Base-by-base conservation (phyloP, 2,888 invertebrate species). In the Coelogynopora nodosa region DNA sequence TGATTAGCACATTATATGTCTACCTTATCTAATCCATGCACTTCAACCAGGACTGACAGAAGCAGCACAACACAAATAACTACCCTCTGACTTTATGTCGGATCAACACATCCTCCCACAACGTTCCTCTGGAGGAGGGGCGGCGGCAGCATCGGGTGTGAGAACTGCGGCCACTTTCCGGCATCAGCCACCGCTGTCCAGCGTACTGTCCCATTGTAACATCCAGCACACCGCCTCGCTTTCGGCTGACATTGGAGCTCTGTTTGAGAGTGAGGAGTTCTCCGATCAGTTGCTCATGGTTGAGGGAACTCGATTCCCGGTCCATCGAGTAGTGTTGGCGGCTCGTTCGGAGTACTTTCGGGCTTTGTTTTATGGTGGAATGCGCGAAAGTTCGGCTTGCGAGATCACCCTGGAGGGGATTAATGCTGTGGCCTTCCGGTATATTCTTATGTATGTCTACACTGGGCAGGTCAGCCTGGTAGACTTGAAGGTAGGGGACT, bases 331-430 rank as follows among this genome's bases (percentile, higher is more conserved):
- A 0, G 96, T 99, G 89, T 93, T 99, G 86, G 98, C 98, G 0
- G 96, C 97, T 30, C 94, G 98, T 90, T 97, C 97, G 91, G 96
- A 97, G 90, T 99, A 98, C 93, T 99, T 98, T 92, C 94, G 94
- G 89, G 94, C 94, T 0, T 90, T 94, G 86, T 90, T 94, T 31
- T 94, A 91, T 92, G 94, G 94, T 74, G 94, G 94, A 0, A 91
- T 94, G 92, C 92, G 92, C 88, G 94, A 94, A 90, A 93, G 93
- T n/a, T 93, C 93, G 88, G 90, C 89, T 31, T 89, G 88, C 85
- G 96, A 96, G 93, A 95, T 98, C 86, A 94, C 95, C 90, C 92
- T 98, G 67, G 94, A 95, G 90, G 96, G 95, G 90, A 95, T 96
- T 18, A 90, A 90, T 30, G 89, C 91, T 13, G 89, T 89, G 31